Base-by-base conservation (phyloP, 2,888 invertebrate species). In the Augochlorella aurata region DNA sequence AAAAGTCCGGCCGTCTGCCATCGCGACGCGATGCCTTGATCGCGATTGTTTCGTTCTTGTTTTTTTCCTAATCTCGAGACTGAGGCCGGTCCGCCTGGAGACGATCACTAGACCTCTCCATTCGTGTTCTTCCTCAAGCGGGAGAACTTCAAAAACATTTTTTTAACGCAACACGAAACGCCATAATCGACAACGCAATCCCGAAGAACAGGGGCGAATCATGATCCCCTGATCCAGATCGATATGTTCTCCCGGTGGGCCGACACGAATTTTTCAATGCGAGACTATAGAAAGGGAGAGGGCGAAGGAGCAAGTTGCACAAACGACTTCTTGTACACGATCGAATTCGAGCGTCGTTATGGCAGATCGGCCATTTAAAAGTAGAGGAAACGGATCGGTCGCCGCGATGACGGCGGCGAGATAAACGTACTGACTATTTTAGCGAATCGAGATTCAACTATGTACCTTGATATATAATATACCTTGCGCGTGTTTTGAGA, bases 391-490 rank as follows among this genome's bases (percentile, higher is more conserved):
- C 65, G 76, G 72, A 69, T 65, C 47, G 85, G 73, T 76, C 70
- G 81, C 38, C 21, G 24, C 16, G 16, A 3, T 2, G 45, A 38
- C 38, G 7, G 67, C 68, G 80, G 77, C 76, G 50, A 74, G 87
- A 88, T 63, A 88, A 90, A 88, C 88, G 90, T 90, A 90, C 90
- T 90, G 91, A 91, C 89, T 90, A 89, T 85, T 91, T 90, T 89
- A 90, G 88, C 89, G 85, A 89, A 90, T 85, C 87, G 83, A 88
- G 88, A 84, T 84, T 88, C 85, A 88, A 90, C 87, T 85, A 85
- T 90, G 88, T 89, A 89, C 87, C 89, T 89, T 89, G 88, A 90
- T 88, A 89, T 87, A 84, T 69, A 73, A 72, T 73, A 73, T 80
- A 85, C 49, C 49, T 77, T 77, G 74, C 78, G 85, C 72, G 74